Evolutionary conservation across 2,797 vertebrate genomes (phyloP).

Genomic region (Hypotaenidia philippensis): DNA sequence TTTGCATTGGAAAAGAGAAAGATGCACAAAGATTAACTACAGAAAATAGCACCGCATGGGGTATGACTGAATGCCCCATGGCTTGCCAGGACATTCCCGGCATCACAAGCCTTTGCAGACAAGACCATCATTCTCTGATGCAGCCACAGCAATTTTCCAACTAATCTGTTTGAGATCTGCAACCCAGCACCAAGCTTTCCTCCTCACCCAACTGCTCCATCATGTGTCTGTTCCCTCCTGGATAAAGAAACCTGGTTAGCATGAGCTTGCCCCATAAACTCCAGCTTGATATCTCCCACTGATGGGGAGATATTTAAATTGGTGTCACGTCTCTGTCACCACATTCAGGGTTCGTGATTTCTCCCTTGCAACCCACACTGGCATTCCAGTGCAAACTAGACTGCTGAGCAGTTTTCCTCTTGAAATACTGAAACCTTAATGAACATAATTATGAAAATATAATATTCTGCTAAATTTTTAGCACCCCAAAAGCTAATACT

Average conservation of each 20-base stretch:
- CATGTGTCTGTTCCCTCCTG: not conserved
- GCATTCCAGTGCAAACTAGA: not conserved
- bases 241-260: not conserved
- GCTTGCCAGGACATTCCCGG: not conserved
- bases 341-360: rapidly evolving
- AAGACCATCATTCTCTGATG: not conserved
- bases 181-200: not conserved
- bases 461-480: not conserved
- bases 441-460: not conserved
- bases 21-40: not conserved
- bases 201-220: not conserved
- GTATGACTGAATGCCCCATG: not conserved
- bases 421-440: not conserved
- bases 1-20: conserved; percentile 20
- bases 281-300: too few species aligned
- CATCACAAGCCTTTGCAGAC: not conserved
- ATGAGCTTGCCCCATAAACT: not conserved
- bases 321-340: not conserved
- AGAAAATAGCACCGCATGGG: conserved; percentile 18
- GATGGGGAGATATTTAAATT: not conserved
- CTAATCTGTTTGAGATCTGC: not conserved
- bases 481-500: not conserved
- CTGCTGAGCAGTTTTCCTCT: not conserved
- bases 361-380: not conserved
- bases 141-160: not conserved